Conservation (phyloP, 1,140 invertebrate genomes). For the Neodiprion lecontei region DNA sequence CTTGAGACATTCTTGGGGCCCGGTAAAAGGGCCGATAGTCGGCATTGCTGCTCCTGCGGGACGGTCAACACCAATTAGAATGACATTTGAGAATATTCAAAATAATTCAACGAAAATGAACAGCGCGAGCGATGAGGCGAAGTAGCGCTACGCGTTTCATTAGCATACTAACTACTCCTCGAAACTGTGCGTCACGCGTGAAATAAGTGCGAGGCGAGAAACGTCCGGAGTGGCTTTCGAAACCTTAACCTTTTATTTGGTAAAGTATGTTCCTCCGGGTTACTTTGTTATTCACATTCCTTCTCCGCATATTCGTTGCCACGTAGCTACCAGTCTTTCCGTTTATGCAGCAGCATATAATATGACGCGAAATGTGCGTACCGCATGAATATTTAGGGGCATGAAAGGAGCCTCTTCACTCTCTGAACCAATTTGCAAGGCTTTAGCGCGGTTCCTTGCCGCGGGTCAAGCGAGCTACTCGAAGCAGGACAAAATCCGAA, state of each 20-base stretch:
- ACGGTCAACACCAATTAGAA: conserved; percentile 39
- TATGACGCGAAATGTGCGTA: too few species aligned
- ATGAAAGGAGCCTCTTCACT: too few species aligned
- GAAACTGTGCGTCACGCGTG: conserved; percentile 46
- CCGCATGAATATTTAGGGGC: too few species aligned
- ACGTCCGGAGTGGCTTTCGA: neutral
- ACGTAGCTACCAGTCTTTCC: too few species aligned
- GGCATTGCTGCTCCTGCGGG: too few species aligned
- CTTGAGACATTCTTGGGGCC: too few species aligned
- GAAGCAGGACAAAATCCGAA: too few species aligned
- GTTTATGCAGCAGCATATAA: too few species aligned
- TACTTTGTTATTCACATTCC: neutral
- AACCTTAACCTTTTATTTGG: neutral
- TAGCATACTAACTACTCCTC: conserved; percentile 59
- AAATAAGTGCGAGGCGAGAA: neutral
- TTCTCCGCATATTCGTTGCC: neutral
- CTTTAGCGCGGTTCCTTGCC: too few species aligned
- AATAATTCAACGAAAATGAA: conserved; percentile 46
- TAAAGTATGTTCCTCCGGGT: neutral
- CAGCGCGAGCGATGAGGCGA: conserved; percentile 31
- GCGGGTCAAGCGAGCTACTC: too few species aligned
- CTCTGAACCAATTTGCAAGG: neutral
- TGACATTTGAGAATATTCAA: conserved; percentile 50
- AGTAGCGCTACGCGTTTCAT: conserved; percentile 43
- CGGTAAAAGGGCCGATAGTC: too few species aligned